Evolutionary conservation across 2,113 vertebrate species (phyloP).

Genomic region (Psophia crepitans): DNA sequence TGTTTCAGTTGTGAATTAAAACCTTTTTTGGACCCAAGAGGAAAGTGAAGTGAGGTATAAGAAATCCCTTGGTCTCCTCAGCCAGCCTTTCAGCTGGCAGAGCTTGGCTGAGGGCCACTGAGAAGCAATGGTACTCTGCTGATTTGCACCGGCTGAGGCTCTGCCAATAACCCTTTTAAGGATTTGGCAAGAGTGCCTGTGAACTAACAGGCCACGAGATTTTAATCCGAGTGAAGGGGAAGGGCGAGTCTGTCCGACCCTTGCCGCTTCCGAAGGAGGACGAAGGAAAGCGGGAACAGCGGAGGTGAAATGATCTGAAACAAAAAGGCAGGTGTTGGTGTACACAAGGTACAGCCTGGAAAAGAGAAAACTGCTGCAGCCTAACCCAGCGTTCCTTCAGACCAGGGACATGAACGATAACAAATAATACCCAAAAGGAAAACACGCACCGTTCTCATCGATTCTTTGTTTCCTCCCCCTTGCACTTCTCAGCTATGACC

Average conservation of each 20-base stretch:
- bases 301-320: neutral
- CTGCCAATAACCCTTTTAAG: slow-evolving; percentile 50
- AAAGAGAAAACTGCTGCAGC: neutral
- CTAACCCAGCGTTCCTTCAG: neutral
- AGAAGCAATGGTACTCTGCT: neutral
- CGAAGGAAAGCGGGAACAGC: neutral
- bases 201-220: neutral
- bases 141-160: slow-evolving; percentile 9
- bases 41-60: neutral
- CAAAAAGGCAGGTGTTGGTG: neutral
- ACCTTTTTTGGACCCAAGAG: neutral
- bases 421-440: neutral
- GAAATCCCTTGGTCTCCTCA: neutral
- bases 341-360: neutral
- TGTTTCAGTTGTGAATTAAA: neutral
- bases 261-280: neutral
- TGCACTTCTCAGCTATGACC: neutral
- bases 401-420: neutral
- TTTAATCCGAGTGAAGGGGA: neutral
- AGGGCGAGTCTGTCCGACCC: neutral
- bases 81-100: neutral
- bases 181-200: slow-evolving; percentile 35
- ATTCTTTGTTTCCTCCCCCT: neutral
- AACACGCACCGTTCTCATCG: neutral
- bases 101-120: neutral